These are phyloP conservation scores for Isurus oxyrinchus DNA, from an alignment of 2,113 vertebrate genomes.

Conservation along the genomic window DNA sequence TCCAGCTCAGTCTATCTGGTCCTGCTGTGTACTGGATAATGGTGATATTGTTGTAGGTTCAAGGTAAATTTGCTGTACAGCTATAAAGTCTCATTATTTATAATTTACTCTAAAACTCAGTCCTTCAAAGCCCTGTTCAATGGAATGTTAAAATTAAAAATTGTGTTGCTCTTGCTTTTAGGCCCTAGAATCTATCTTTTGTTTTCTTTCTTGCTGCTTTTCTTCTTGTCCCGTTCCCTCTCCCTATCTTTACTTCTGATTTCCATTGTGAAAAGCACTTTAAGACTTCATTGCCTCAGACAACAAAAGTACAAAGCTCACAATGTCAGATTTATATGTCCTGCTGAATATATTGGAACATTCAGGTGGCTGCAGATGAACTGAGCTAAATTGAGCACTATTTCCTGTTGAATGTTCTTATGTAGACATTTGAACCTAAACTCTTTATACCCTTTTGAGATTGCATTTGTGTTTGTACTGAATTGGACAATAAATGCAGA, in stretches of 20 bases:
- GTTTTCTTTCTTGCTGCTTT: neutral
- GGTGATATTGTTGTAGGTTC: slow-evolving; percentile 85
- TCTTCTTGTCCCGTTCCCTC: neutral
- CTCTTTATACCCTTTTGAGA: neutral
- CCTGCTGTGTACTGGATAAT: slow-evolving; percentile 85
- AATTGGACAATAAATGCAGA: no score
- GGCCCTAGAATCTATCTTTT: neutral
- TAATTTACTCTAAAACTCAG: neutral
- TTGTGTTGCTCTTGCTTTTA: neutral
- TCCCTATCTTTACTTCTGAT: neutral
- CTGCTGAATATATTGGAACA: neutral
- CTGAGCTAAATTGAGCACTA: neutral
- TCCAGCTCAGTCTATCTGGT: slow-evolving; percentile 94
- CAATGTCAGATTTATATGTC: neutral
- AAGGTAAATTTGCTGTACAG: slow-evolving; percentile 63
- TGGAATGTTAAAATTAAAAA: neutral
- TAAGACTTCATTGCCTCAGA: neutral
- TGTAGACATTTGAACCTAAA: neutral
- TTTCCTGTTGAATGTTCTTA: neutral
- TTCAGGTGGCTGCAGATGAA: neutral
- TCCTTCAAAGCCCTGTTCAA: neutral
- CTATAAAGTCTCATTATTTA: neutral
- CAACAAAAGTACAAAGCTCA: neutral
- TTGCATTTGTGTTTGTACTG: neutral
- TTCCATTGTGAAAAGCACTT: neutral